Conservation (phyloP, 2,113 vertebrate genomes). For the Ceratotherium simum region DNA sequence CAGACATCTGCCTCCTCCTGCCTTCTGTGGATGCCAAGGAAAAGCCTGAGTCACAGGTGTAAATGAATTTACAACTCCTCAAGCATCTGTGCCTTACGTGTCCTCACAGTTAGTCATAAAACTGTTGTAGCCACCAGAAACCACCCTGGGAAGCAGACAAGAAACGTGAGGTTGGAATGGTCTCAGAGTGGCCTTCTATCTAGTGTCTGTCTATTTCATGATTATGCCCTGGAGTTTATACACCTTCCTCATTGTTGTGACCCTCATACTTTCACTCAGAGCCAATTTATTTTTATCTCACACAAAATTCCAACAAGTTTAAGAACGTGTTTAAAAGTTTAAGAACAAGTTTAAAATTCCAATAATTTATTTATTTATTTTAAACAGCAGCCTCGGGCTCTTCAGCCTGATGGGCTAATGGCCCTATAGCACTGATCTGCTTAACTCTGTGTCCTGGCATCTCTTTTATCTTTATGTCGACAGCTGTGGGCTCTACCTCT, state of each 20-base stretch:
- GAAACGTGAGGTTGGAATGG: background rate
- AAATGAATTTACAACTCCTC: background rate
- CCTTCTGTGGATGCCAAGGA: background rate
- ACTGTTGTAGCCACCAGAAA: background rate
- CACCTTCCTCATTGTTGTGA: background rate
- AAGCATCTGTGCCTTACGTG: background rate
- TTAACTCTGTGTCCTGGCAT: background rate
- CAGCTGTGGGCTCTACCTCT: background rate
- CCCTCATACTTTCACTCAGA: background rate
- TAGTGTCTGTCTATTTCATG: background rate
- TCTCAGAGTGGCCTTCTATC: background rate
- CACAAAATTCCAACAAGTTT: background rate
- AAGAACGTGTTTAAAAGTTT: background rate
- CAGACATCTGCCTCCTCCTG: background rate
- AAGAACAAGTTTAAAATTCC: background rate
- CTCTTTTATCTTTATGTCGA: background rate
- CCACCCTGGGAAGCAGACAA: background rate
- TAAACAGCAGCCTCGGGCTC: background rate
- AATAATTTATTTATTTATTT: background rate
- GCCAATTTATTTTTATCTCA: background rate
- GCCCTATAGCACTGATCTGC: background rate
- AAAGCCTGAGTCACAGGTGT: background rate
- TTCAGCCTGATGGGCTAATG: background rate
- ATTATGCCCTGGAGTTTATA: background rate
- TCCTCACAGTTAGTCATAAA: background rate